Evolutionary conservation across 2,797 vertebrate genomes (phyloP), one percentile per base, ranked within the genome.

Genomic region (Diglossa cyanea): DNA sequence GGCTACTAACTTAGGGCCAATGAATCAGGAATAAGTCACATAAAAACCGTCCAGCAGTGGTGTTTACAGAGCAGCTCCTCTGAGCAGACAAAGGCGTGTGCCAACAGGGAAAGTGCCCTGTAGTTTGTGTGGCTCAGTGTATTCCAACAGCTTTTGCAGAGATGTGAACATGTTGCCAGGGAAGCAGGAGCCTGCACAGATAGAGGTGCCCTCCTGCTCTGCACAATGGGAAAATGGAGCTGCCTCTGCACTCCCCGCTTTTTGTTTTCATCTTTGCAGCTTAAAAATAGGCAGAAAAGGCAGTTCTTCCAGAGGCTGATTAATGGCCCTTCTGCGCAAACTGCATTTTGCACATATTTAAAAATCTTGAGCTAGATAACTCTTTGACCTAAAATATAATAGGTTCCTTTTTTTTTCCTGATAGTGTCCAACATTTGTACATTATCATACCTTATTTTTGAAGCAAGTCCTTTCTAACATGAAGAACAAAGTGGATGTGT

Each of bases 31-130:
- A 68, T 63, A 75, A 88, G 86, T 74, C 73, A 78, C 75, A 85
- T 39, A 58, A 92, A 91, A 85, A 20, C n/a, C 4, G 0, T 40
- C 81, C 63, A 78, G 68, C 62, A 13, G 21, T 2, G 50, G 37
- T 96, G 90, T 96, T 96, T 96, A 71, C 92, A 87, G 95, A 94
- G 76, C 88, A 92, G 54, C 85, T 90, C 76, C 72, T 76, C 57
- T 3, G 15, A 77, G 87, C 68, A 89, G 91, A 75, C 77, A 86
- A 92, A 91, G 86, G 53, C 63, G 19, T 95, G 93, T 92, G 96
- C 93, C 96, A 96, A 96, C 91, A 95, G 86, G 86, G 82, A 81
- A 77, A 78, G 76, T 23, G 93, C 96, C 35, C 13, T 9, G 66
- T 1, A 14, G 84, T 33, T 48, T 33, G 78, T 19, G 79, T 7